These are phyloP conservation scores for Aplysina aerophoba DNA, from an alignment of 37 sponge, comb jelly and placozoan genomes.

Conservation along the genomic window DNA sequence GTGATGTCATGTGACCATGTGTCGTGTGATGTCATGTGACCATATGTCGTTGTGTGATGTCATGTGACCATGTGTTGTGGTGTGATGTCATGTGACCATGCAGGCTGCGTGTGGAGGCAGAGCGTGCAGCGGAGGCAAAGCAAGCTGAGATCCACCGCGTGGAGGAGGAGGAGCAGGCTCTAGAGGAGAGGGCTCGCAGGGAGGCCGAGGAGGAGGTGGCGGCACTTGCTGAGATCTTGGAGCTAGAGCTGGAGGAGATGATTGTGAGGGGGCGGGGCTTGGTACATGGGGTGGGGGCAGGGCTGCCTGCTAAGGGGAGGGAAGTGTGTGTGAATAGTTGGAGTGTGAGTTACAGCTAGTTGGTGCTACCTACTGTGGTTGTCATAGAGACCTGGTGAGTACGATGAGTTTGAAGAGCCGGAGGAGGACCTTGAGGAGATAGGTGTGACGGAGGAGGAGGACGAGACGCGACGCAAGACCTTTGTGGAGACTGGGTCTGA, in stretches of 20 bases:
- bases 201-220: constrained; percentile 67
- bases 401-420: constrained; percentile 52
- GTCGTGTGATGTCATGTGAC: constrained; percentile 19
- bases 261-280: background rate
- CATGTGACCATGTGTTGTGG: background rate
- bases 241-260: constrained; percentile 39
- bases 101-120: constrained; percentile 42
- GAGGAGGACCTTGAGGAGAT: constrained; percentile 59
- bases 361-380: constrained; percentile 20
- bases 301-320: constrained; percentile 17
- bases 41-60: background rate
- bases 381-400: constrained; percentile 26
- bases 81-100: constrained; percentile 32
- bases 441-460: constrained; percentile 24
- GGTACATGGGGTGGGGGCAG: background rate
- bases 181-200: constrained; percentile 54
- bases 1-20: background rate
- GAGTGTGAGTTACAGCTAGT: constrained; percentile 40
- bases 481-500: constrained; percentile 28
- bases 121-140: constrained; percentile 18
- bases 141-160: constrained; percentile 30
- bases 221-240: constrained; percentile 39
- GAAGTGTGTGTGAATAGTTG: constrained; percentile 44
- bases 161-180: constrained; percentile 11
- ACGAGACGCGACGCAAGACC: constrained; percentile 27